phyloP scores from a whole-genome alignment of 1,140 invertebrate genomes.

The Aleiodes sp. region DNA sequence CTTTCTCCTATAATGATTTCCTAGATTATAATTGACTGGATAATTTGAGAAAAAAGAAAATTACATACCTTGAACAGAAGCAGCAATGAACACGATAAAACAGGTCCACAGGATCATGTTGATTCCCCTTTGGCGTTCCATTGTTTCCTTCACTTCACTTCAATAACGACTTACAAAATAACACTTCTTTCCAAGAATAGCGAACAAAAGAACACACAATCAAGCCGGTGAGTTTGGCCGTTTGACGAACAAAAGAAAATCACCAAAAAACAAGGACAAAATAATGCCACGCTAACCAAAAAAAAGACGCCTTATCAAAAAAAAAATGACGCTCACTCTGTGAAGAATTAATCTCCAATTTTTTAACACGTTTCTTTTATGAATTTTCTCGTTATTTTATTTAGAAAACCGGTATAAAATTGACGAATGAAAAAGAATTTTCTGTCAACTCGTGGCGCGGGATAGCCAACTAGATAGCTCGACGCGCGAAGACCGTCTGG shows the following conservation, averaged over 20 bases:
- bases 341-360: too few relatives aligned
- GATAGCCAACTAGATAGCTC: slow-evolving; percentile 50
- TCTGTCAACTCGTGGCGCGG: slow-evolving; percentile 35
- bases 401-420: not conserved
- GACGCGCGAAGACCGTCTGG: slow-evolving; percentile 58
- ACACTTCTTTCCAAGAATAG: slow-evolving; percentile 20
- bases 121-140: slow-evolving; percentile 4
- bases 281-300: not conserved
- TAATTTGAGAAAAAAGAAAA: not conserved
- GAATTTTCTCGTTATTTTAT: too few relatives aligned
- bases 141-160: slow-evolving; percentile 33
- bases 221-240: not conserved
- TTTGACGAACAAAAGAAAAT: slow-evolving; percentile 28
- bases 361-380: too few relatives aligned
- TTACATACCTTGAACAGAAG: slow-evolving; percentile 32
- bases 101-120: slow-evolving; percentile 39
- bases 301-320: not conserved
- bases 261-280: slow-evolving; percentile 27
- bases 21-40: too few relatives aligned
- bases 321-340: not conserved
- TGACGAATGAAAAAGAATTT: slow-evolving; percentile 5
- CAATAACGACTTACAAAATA: slow-evolving; percentile 18
- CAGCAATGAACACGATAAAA: slow-evolving; percentile 39
- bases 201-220: slow-evolving; percentile 15
- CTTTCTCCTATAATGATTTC: too few relatives aligned